A percentile compares a stretch with the other conserved stretches of the same genome.
These are phyloP conservation scores for Anolis sagrei DNA, from an alignment of 2,113 vertebrate species.

Conservation along the genomic window DNA sequence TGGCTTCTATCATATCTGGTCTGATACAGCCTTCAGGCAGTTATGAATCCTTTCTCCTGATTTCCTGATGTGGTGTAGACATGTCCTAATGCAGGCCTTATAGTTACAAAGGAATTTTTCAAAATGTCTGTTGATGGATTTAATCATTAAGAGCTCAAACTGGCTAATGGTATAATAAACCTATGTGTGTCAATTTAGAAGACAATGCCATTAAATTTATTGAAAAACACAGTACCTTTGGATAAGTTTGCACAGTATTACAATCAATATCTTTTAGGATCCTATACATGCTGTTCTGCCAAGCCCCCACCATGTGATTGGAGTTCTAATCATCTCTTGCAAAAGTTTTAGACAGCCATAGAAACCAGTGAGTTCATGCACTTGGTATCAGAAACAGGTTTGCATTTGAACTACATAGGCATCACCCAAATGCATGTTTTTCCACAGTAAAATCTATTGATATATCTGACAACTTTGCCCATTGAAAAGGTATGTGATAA, in stretches of 20 bases:
- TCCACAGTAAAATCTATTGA: constrained; percentile 5
- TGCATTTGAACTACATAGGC: background rate
- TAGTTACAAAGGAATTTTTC: background rate
- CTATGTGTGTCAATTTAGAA: background rate
- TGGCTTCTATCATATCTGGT: background rate
- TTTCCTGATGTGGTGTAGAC: background rate
- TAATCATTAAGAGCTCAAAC: no score
- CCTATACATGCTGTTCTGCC: background rate
- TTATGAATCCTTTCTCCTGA: background rate
- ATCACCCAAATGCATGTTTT: constrained; percentile 1
- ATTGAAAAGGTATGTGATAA: fast-evolving
- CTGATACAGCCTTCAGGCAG: background rate
- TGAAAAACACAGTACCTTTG: background rate
- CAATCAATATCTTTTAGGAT: background rate
- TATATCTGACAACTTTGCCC: fast-evolving
- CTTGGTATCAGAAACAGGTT: constrained; percentile 5
- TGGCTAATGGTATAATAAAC: background rate
- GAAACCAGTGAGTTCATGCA: background rate
- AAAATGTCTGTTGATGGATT: background rate
- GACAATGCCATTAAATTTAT: background rate
- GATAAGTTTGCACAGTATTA: background rate
- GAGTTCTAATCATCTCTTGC: background rate
- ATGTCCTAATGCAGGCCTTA: background rate
- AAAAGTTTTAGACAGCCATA: background rate
- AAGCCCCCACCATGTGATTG: background rate